Evolutionary conservation across 2,888 invertebrate species (phyloP).

Genomic region (Heterodera filipjevi): DNA sequence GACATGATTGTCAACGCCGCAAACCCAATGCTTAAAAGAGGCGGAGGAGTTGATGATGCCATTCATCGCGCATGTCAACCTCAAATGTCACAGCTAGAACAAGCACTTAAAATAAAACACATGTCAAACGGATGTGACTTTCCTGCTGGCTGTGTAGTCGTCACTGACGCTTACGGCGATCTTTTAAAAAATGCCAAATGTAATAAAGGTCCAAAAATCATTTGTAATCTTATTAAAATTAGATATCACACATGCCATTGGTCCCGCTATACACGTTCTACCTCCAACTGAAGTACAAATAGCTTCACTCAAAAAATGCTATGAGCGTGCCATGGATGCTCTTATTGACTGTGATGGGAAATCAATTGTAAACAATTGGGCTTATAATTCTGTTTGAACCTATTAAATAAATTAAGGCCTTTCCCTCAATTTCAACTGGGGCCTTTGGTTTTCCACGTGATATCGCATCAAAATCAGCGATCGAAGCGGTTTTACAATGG

Average conservation of each 20-base stretch:
- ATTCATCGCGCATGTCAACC: background rate
- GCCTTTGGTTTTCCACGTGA: background rate
- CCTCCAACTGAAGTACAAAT: background rate
- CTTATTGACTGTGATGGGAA: background rate
- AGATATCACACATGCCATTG: background rate
- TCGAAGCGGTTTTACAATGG: background rate
- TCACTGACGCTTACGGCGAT: background rate
- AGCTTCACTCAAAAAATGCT: background rate
- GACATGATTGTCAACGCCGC: background rate
- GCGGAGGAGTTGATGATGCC: background rate
- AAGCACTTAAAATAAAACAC: background rate
- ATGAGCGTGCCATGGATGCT: background rate
- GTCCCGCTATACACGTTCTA: background rate
- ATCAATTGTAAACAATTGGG: background rate
- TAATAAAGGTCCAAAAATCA: background rate
- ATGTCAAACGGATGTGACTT: background rate
- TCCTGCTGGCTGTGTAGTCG: background rate
- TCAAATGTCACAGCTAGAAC: background rate
- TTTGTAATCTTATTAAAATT: background rate
- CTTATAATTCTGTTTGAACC: background rate
- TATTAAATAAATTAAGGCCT: background rate
- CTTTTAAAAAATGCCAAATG: background rate
- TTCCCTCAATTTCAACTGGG: background rate
- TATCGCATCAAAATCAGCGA: background rate
- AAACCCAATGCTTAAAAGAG: background rate